These are phyloP conservation scores for Meganola albula DNA, from an alignment of 2,888 invertebrate species.

Conservation along the genomic window DNA sequence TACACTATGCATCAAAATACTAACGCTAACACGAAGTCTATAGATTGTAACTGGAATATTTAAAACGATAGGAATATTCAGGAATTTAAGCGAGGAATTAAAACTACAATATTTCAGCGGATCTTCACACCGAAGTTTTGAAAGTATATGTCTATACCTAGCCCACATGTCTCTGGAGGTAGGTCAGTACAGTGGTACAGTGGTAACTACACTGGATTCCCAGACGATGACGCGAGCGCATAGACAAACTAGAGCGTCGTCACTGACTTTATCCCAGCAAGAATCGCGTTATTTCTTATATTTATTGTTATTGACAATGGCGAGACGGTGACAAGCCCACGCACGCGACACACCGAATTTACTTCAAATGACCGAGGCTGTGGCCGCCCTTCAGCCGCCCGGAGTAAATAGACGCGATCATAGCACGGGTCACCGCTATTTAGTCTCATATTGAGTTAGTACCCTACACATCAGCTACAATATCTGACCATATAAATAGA, in stretches of 20 bases:
- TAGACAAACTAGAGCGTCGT: constrained; percentile 74
- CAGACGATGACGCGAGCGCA: constrained; percentile 71
- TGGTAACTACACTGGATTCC: constrained; percentile 62
- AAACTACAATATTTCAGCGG: too few species aligned
- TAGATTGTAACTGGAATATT: constrained; percentile 38
- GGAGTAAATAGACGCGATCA: constrained; percentile 51
- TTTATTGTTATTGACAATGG: constrained; percentile 72
- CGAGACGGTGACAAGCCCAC: constrained; percentile 74
- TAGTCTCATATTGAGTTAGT: too few species aligned
- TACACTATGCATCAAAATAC: constrained; percentile 52
- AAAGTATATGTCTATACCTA: too few species aligned
- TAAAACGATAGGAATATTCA: constrained; percentile 32
- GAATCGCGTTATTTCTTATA: constrained; percentile 69
- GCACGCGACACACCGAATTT: constrained; percentile 50
- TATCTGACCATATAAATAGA: too few species aligned
- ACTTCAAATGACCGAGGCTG: constrained; percentile 42
- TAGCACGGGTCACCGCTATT: too few species aligned
- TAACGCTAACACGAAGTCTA: constrained; percentile 51
- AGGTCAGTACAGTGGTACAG: constrained; percentile 68
- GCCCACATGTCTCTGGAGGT: too few species aligned
- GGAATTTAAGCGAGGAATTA: too few species aligned
- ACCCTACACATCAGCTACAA: too few species aligned
- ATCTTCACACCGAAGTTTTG: too few species aligned
- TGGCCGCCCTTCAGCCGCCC: constrained; percentile 45
- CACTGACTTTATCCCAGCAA: constrained; percentile 64